A percentile compares a stretch with the other conserved stretches of the same genome.
These are phyloP conservation scores for Acridotheres tristis DNA, from an alignment of 2,797 vertebrate genomes.

Conservation along the genomic window DNA sequence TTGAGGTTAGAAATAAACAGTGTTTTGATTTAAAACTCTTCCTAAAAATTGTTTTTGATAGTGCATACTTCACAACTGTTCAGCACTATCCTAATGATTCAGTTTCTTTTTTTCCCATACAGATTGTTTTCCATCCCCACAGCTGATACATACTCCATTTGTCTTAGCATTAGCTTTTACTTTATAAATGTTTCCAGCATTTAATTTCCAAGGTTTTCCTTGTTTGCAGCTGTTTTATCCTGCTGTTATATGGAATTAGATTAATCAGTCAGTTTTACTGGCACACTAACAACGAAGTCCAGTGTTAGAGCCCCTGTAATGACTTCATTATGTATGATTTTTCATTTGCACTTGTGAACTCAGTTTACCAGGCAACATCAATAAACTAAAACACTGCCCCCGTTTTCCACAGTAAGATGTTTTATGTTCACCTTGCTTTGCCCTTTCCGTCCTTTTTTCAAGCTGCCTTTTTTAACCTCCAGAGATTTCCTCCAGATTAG, in stretches of 20 bases:
- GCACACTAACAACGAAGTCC: conserved; percentile 22
- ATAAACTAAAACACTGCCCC: conserved; percentile 34
- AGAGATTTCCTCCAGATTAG: not conserved
- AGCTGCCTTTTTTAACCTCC: not conserved
- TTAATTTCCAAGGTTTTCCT: conserved; percentile 32
- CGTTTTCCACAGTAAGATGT: not conserved
- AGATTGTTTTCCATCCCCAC: conserved; percentile 39
- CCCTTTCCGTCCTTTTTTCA: not conserved
- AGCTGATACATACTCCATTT: conserved; percentile 27
- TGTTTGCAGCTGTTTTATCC: conserved; percentile 62
- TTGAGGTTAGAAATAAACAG: not conserved
- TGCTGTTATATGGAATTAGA: conserved; percentile 31
- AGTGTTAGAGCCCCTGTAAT: conserved; percentile 48
- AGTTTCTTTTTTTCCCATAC: not conserved
- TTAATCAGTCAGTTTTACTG: conserved; percentile 47
- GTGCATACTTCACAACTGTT: not conserved
- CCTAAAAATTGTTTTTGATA: not conserved
- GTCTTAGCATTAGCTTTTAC: conserved; percentile 36
- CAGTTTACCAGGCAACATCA: conserved; percentile 54
- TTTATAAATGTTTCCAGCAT: conserved; percentile 63
- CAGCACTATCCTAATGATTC: not conserved
- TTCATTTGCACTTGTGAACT: conserved; percentile 62
- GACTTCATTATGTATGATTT: conserved; percentile 60
- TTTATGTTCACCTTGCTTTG: conserved; percentile 13
- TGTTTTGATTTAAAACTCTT: not conserved